These are phyloP conservation scores for Porites lobata DNA, from an alignment of 92 coral and sea anemone genomes.

Conservation along the genomic window DNA sequence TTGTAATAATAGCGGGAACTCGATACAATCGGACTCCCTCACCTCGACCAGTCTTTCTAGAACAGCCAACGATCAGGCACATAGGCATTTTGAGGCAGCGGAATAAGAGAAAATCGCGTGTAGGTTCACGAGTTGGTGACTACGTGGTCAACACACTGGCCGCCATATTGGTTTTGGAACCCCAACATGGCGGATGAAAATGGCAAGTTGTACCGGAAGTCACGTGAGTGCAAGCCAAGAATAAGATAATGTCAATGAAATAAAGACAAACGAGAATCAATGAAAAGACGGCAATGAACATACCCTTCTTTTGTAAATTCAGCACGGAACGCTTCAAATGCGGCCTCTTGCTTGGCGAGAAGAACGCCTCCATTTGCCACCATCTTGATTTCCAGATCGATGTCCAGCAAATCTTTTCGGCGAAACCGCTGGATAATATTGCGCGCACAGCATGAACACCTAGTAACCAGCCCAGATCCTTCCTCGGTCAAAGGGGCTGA, in stretches of 20 bases:
- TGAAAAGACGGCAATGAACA: not conserved
- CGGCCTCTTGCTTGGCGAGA: not conserved
- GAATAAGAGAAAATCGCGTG: constrained; percentile 16
- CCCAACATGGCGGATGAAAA: constrained; percentile 43
- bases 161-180: constrained; percentile 57
- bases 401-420: not conserved
- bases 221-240: constrained; percentile 53
- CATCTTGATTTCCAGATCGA: not conserved
- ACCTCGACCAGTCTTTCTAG: constrained; percentile 22
- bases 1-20: constrained; percentile 33
- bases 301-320: constrained; percentile 1
- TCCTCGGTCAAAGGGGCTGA: not conserved
- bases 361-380: not conserved
- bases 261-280: not conserved
- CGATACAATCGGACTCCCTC: constrained; percentile 27
- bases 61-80: constrained; percentile 46
- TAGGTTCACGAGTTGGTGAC: constrained; percentile 13
- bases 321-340: not conserved
- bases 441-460: not conserved
- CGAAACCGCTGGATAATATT: not conserved
- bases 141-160: too few relatives aligned
- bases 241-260: not conserved
- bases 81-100: constrained; percentile 26
- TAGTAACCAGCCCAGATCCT: constrained; percentile 18
- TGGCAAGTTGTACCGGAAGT: constrained; percentile 47